Percentiles rank a stretch among this genome's conserved stretches.
These are phyloP conservation scores for mouse (Mus musculus) DNA, from an alignment of 2,113 vertebrate genomes.

Conservation along the genomic window GRCm39 chr10:41473501-41474000, in stretches of 20 bases:
- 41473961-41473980: background rate
- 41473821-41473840: too few species aligned
- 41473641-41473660: background rate
- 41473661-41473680: background rate
- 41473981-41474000: background rate
- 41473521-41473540: background rate
- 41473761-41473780: background rate
- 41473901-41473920: constrained; percentile 54
- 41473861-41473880: background rate
- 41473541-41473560: background rate
- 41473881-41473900: background rate
- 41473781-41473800: background rate
- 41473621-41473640: background rate
- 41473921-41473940: constrained; percentile 33
- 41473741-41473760: background rate
- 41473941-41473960: background rate
- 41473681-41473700: background rate
- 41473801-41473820: background rate
- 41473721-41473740: background rate
- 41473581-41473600: background rate
- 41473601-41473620: background rate
- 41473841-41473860: background rate
- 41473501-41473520: background rate
- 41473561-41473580: background rate
- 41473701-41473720: background rate